phyloP scores from a whole-genome alignment of 2,888 invertebrate genomes.

The Drosophila neutralis region DNA sequence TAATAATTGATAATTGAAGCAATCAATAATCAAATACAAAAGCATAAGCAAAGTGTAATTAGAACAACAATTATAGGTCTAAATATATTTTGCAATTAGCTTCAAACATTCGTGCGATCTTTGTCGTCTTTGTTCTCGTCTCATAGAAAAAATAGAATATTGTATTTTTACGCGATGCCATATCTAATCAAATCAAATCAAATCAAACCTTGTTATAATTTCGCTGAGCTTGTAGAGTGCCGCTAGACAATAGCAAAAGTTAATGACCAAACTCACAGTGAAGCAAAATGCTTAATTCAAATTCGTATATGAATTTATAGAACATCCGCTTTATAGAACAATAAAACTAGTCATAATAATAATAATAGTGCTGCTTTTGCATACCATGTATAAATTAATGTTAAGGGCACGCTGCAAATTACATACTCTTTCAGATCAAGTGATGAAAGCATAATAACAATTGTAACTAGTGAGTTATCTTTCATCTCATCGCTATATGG shows the following conservation, averaged over 20 bases:
- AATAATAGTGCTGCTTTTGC: constrained; percentile 5
- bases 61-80: constrained; percentile 45
- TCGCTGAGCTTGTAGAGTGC: constrained; percentile 16
- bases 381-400: constrained; percentile 6
- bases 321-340: constrained; percentile 29
- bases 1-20: constrained; percentile 19
- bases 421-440: neutral
- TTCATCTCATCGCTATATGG: neutral
- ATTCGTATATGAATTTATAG: constrained; percentile 8
- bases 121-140: constrained; percentile 29
- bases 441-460: neutral
- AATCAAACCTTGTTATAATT: constrained; percentile 34
- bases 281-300: constrained; percentile 1
- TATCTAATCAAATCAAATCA: constrained; percentile 43
- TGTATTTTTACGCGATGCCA: neutral
- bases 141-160: neutral
- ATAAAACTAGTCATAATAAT: constrained; percentile 12
- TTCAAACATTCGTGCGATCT: constrained; percentile 24
- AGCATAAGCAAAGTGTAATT: constrained; percentile 26
- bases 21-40: constrained; percentile 33
- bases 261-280: constrained; percentile 16
- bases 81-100: constrained; percentile 3
- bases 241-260: constrained; percentile 28
- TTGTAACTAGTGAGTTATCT: neutral
- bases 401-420: neutral